Evolutionary conservation across 2,888 invertebrate genomes (phyloP).

Genomic region (Aquatica leii): DNA sequence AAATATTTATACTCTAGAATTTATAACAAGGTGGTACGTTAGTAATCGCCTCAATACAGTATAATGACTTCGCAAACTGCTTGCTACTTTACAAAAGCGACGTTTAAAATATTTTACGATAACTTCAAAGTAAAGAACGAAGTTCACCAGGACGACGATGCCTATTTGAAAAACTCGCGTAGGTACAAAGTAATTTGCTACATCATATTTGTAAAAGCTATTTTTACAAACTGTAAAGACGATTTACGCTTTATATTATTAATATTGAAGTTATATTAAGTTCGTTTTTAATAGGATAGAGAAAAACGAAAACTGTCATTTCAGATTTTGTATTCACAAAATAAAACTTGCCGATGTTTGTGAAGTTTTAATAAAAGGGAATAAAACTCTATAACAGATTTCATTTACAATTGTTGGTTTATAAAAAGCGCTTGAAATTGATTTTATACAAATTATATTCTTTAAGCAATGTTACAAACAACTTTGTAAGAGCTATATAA

Average conservation of each 20-base stretch:
- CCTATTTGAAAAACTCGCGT: constrained; percentile 3
- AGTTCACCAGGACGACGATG: constrained; percentile 17
- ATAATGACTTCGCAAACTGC: constrained; percentile 38
- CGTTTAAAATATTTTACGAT: constrained; percentile 36
- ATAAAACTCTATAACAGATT: constrained; percentile 26
- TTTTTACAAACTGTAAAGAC: constrained; percentile 15
- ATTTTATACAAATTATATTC: constrained; percentile 31
- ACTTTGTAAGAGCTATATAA: constrained; percentile 22
- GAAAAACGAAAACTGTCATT: not conserved
- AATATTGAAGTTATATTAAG: constrained; percentile 26
- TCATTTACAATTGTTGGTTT: constrained; percentile 27
- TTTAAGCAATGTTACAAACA: constrained; percentile 1
- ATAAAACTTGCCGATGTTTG: constrained; percentile 17
- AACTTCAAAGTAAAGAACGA: constrained; percentile 24
- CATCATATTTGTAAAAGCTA: constrained; percentile 25
- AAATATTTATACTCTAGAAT: constrained; percentile 35
- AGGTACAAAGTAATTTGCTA: constrained; percentile 24
- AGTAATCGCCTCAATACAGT: constrained; percentile 30
- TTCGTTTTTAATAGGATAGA: constrained; percentile 15
- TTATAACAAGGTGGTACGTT: constrained; percentile 30
- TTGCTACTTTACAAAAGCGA: constrained; percentile 34
- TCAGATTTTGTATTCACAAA: constrained; percentile 8
- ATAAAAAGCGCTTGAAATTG: constrained; percentile 27
- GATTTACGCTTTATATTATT: constrained; percentile 24
- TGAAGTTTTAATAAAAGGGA: constrained; percentile 26